phyloP scores from a whole-genome alignment of 2,797 vertebrate species.

The Microctenopoma lineatum region DNA sequence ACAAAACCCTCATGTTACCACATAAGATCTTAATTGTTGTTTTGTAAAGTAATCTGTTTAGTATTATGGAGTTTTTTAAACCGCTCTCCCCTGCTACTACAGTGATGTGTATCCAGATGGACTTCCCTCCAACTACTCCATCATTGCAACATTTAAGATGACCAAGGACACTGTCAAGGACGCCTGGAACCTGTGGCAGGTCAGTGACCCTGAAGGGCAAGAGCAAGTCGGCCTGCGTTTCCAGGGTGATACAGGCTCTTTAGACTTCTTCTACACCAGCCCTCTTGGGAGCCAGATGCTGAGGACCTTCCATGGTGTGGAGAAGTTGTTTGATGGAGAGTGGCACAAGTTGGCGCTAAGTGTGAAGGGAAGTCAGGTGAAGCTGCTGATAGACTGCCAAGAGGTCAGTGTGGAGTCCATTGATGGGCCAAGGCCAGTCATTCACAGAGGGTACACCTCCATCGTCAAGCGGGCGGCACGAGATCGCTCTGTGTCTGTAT shows the following conservation, averaged over 20 bases:
- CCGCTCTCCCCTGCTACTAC: conserved; percentile 32
- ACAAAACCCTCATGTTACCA: conserved; percentile 22
- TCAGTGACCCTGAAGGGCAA: conserved; percentile 78
- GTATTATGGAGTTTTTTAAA: conserved; percentile 22
- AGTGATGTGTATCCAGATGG: conserved; percentile 80
- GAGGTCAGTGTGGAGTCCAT: conserved; percentile 72
- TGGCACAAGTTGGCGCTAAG: conserved; percentile 85
- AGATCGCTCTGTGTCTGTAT: conserved; percentile 73
- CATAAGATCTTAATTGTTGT: conserved; percentile 13
- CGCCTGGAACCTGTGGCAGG: conserved; percentile 84
- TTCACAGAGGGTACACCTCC: conserved; percentile 70
- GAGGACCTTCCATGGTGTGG: conserved; percentile 73
- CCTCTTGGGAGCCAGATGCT: conserved; percentile 67
- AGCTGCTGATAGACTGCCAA: conserved; percentile 80
- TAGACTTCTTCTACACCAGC: conserved; percentile 80
- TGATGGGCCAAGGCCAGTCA: conserved; percentile 61
- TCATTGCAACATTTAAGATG: conserved; percentile 82
- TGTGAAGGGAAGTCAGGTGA: conserved; percentile 75
- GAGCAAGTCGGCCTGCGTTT: conserved; percentile 78
- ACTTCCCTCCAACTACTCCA: conserved; percentile 80
- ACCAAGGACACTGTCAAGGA: conserved; percentile 65
- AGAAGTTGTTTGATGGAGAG: conserved; percentile 79
- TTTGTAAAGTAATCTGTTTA: conserved; percentile 30
- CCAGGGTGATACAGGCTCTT: conserved; percentile 69
- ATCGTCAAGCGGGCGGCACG: conserved; percentile 76